Percentiles rank a stretch among this genome's conserved stretches.
Conservation (phyloP, 2,113 vertebrate species). For the Sarotherodon lohbergeri region DNA sequence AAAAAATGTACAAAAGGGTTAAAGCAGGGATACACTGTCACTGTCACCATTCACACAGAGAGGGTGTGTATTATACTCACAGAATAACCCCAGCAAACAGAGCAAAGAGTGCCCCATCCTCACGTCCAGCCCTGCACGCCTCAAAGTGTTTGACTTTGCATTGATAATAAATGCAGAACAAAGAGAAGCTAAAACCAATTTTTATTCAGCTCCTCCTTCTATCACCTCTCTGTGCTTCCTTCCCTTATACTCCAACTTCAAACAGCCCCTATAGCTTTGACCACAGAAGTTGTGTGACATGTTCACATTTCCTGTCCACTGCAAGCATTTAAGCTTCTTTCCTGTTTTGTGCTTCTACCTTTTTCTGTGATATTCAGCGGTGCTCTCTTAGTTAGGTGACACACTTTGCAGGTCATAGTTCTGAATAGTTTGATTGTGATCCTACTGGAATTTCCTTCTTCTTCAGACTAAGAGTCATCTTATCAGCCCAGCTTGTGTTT, state of each 20-base stretch:
- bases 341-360: fast-evolving
- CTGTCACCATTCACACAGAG: not conserved
- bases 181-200: not conserved
- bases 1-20: not conserved
- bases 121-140: not conserved
- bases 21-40: not conserved
- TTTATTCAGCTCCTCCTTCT: not conserved
- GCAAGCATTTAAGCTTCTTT: not conserved
- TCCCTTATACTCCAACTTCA: not conserved
- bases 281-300: not conserved
- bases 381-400: fast-evolving
- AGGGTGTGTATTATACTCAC: not conserved
- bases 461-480: not conserved
- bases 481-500: not conserved
- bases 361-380: not conserved
- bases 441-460: fast-evolving
- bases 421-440: not conserved
- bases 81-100: fast-evolving
- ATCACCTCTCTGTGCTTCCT: fast-evolving
- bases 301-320: not conserved
- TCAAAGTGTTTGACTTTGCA: not conserved
- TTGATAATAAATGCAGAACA: not conserved
- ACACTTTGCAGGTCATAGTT: not conserved
- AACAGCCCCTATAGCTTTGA: not conserved
- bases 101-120: not conserved